These are phyloP conservation scores for Muntiacus reevesi DNA, from an alignment of 2,113 vertebrate genomes.

Conservation along the genomic window DNA sequence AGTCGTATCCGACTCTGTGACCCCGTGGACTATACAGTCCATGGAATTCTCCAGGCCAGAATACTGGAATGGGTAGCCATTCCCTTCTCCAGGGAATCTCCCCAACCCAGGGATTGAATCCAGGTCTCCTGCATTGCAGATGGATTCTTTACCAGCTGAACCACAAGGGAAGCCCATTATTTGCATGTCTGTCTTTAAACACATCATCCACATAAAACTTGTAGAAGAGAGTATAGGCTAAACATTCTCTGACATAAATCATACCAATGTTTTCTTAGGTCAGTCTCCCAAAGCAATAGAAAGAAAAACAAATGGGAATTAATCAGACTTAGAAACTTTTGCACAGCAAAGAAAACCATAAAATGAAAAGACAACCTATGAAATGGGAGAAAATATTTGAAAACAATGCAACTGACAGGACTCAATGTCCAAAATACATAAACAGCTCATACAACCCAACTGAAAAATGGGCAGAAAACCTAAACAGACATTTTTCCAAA, in stretches of 20 bases:
- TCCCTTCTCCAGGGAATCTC: neutral
- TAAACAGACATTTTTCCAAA: neutral
- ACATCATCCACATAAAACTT: neutral
- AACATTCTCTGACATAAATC: neutral
- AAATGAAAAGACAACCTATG: neutral
- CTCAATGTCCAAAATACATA: neutral
- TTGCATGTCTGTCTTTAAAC: neutral
- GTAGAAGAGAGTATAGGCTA: neutral
- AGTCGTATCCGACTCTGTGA: neutral
- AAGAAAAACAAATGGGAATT: neutral
- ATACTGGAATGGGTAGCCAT: neutral
- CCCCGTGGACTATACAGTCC: neutral
- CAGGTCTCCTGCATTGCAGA: neutral
- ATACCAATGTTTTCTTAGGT: neutral
- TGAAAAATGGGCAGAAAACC: neutral
- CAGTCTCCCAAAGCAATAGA: neutral
- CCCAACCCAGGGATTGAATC: neutral
- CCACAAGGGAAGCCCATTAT: neutral
- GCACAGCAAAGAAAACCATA: neutral
- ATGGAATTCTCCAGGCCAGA: neutral
- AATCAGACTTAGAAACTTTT: neutral
- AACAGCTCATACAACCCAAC: neutral
- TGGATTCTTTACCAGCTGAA: neutral
- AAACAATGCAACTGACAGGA: neutral
- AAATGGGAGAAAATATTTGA: neutral